Evolutionary conservation across 2,888 invertebrate genomes (phyloP), one percentile per base, ranked within the genome.

Genomic region (Flabesymbios commensalis): DNA sequence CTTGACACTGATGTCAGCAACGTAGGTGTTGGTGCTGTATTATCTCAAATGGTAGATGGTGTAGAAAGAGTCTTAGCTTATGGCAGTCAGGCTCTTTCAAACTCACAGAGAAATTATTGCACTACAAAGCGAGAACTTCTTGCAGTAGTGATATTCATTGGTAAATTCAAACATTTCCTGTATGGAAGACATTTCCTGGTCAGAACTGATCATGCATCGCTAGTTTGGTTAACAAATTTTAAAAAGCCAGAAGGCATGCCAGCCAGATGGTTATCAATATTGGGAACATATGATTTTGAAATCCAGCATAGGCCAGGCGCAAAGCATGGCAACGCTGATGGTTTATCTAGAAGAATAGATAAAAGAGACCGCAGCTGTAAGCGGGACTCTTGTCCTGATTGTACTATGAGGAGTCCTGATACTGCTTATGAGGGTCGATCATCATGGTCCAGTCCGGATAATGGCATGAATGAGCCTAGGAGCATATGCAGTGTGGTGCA

Each of bases 141-240:
- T 22, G 61, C 61, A n/a, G 51, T 59, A 28, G 42, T 59, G 10
- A 10, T 3, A 17, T 59, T 48, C 24, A 43, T 61, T 3, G 36
- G 41, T 17, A 29, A 61, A 24, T 61, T 60, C 52, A 61, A 32
- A n/a, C 49, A 59, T 39, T 61, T 60, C 48, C 36, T 61, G 39
- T 33, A 19, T 4, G 58, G 61, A 2, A 19, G 43, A 24, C 17
- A 22, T 19, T 45, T 59, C 39, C 19, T 22, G n/a, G 32, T 61
- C n/a, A 4, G 57, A 14, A 55, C 58, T 28, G 55, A 59, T 32
- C 59, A 59, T 29, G 41, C 36, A 24, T 57, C 59, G 19, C 55
- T 59, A 7, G 3, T 32, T 31, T 58, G 47, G 47, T 24, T 32
- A 7, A 14, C 17, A 19, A 31, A 5, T 42, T 59, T 57, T 19